phyloP scores from a whole-genome alignment of 1,140 invertebrate species.

The Carcinoscorpius rotundicauda region DNA sequence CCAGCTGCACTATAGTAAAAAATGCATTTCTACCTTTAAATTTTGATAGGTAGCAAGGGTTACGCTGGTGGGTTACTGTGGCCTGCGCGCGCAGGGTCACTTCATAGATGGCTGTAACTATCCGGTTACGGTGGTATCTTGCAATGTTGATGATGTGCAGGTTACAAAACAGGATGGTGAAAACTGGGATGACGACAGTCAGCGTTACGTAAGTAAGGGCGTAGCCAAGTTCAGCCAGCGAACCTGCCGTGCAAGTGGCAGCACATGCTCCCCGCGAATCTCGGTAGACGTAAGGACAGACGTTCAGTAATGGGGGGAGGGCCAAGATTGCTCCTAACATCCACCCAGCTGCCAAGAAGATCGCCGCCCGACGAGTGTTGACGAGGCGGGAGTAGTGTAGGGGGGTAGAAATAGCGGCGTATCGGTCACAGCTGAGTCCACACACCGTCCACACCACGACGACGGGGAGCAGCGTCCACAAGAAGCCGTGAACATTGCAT shows the following conservation, averaged over 20 bases:
- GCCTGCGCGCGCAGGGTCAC: slow-evolving; percentile 68
- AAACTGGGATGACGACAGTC: slow-evolving; percentile 50
- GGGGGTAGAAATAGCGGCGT: slow-evolving; percentile 60
- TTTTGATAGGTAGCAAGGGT: slow-evolving; percentile 44
- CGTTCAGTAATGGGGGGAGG: slow-evolving; percentile 30
- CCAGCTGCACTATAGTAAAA: slow-evolving; percentile 52
- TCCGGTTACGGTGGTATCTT: slow-evolving; percentile 63
- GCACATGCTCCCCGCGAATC: slow-evolving; percentile 46
- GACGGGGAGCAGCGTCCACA: slow-evolving; percentile 55
- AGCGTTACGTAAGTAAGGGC: slow-evolving; percentile 48
- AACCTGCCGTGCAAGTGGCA: slow-evolving; percentile 48
- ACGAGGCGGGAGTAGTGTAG: slow-evolving; percentile 59
- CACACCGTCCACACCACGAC: slow-evolving; percentile 64
- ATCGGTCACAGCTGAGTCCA: slow-evolving; percentile 62
- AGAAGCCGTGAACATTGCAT: slow-evolving; percentile 46
- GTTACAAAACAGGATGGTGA: slow-evolving; percentile 56
- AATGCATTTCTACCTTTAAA: slow-evolving; percentile 50
- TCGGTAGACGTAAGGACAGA: slow-evolving; percentile 41
- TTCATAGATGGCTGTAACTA: slow-evolving; percentile 70
- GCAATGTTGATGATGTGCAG: slow-evolving; percentile 55
- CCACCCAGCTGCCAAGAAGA: slow-evolving; percentile 40
- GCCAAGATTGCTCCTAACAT: slow-evolving; percentile 27
- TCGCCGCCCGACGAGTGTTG: slow-evolving; percentile 45
- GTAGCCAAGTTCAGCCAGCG: slow-evolving; percentile 41
- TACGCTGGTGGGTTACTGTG: slow-evolving; percentile 64